Conservation (phyloP, 92 coral and sea anemone species). For the Virgularia gustaviana region DNA sequence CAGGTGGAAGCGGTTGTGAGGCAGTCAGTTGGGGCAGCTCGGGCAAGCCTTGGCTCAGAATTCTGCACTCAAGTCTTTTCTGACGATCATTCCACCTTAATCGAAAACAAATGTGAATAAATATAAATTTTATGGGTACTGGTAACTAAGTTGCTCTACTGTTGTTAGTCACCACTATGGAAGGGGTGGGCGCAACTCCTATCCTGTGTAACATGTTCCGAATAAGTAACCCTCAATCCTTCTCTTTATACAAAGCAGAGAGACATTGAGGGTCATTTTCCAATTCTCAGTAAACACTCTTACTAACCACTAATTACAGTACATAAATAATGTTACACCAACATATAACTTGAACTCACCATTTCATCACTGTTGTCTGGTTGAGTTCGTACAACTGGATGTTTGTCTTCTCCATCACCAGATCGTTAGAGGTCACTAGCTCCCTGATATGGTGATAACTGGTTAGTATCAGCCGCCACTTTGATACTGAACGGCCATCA, state of each 20-base stretch:
- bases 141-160: too few relatives aligned
- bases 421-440: constrained; percentile 30
- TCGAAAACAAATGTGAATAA: too few relatives aligned
- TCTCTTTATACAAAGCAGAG: too few relatives aligned
- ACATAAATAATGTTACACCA: too few relatives aligned
- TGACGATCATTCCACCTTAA: not conserved
- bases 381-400: constrained; percentile 39
- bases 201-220: too few relatives aligned
- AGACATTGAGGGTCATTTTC: too few relatives aligned
- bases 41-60: not conserved
- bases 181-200: too few relatives aligned
- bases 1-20: constrained; percentile 23
- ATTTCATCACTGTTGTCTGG: constrained; percentile 1
- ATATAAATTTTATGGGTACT: not conserved
- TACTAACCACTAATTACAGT: too few relatives aligned
- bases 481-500: not conserved
- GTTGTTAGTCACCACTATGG: not conserved
- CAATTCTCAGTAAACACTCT: too few relatives aligned
- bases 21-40: not conserved
- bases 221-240: too few relatives aligned
- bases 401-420: constrained; percentile 5
- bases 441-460: constrained; percentile 4
- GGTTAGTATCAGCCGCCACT: not conserved
- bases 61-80: not conserved
- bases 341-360: not conserved